phyloP scores from a whole-genome alignment of 2,888 invertebrate genomes.

The Pandemis heparana region DNA sequence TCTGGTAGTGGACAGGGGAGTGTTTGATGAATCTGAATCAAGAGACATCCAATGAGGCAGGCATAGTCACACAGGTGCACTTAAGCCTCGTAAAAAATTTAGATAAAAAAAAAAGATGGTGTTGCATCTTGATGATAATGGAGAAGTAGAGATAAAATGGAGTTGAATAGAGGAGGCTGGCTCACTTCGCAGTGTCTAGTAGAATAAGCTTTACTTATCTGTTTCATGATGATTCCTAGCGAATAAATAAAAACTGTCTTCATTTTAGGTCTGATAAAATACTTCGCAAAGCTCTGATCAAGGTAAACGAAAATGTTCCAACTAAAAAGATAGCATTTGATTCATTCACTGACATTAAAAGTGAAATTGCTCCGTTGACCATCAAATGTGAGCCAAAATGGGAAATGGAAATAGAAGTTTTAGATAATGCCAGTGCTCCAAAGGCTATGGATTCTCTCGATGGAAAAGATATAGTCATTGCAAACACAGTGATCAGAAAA shows the following conservation, averaged over 20 bases:
- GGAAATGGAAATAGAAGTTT: constrained; percentile 77
- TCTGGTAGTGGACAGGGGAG: too few relatives aligned
- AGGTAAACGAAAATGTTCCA: constrained; percentile 59
- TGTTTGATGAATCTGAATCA: too few relatives aligned
- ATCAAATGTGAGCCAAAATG: constrained; percentile 77
- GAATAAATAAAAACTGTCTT: background rate
- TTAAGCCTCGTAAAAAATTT: too few relatives aligned
- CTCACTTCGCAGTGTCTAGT: too few relatives aligned
- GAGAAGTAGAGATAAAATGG: too few relatives aligned
- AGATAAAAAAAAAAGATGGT: too few relatives aligned
- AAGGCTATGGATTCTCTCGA: constrained; percentile 66
- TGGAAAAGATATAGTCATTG: constrained; percentile 76
- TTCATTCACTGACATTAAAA: constrained; percentile 79
- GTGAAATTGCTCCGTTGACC: constrained; percentile 75
- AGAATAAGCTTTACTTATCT: too few relatives aligned
- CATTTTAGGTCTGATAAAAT: constrained; percentile 72
- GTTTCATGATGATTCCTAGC: too few relatives aligned
- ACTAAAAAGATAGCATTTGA: constrained; percentile 81
- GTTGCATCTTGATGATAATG: too few relatives aligned
- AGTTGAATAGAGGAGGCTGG: too few relatives aligned
- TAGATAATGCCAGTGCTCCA: constrained; percentile 51
- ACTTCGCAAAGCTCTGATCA: constrained; percentile 67
- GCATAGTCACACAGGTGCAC: too few relatives aligned
- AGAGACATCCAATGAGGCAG: too few relatives aligned
- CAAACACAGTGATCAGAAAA: constrained; percentile 79